Conservation (phyloP, 2,888 invertebrate species). For the Brachylomia viminalis region DNA sequence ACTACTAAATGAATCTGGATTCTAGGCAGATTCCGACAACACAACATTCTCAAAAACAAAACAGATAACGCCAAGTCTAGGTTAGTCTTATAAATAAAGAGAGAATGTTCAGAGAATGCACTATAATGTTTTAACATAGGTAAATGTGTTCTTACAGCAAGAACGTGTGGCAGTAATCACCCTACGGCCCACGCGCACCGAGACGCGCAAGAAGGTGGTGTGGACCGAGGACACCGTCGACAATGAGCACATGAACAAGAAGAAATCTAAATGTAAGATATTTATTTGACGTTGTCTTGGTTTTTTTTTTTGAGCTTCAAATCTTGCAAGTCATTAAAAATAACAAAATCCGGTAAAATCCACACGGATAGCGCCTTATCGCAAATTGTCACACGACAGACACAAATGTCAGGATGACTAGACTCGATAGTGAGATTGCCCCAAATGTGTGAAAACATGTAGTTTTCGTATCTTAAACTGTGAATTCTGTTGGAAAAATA, state of each 20-base stretch:
- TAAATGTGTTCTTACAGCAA: conserved; percentile 61
- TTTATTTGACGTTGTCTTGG: not conserved
- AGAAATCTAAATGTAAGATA: conserved; percentile 98
- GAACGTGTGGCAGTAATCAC: conserved; percentile 85
- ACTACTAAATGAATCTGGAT: not conserved
- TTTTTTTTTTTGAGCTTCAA: not conserved
- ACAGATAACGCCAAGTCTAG: not conserved
- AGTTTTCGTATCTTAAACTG: not conserved
- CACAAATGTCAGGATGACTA: not conserved
- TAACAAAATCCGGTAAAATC: not conserved
- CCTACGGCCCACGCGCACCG: conserved; percentile 77
- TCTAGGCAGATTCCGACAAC: not conserved
- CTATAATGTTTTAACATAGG: not conserved
- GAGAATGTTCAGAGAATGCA: not conserved
- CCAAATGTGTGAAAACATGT: not conserved
- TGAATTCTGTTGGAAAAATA: not conserved
- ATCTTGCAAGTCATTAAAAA: not conserved
- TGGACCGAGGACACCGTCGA: conserved; percentile 98
- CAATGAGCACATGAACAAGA: conserved; percentile 98
- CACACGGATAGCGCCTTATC: not conserved
- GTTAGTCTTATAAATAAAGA: not conserved
- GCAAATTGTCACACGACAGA: not conserved
- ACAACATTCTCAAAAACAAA: not conserved
- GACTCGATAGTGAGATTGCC: not conserved
- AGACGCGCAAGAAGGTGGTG: conserved; percentile 93